Base-by-base conservation (phyloP, 2,113 vertebrate species). In the Cisticola juncidis region DNA sequence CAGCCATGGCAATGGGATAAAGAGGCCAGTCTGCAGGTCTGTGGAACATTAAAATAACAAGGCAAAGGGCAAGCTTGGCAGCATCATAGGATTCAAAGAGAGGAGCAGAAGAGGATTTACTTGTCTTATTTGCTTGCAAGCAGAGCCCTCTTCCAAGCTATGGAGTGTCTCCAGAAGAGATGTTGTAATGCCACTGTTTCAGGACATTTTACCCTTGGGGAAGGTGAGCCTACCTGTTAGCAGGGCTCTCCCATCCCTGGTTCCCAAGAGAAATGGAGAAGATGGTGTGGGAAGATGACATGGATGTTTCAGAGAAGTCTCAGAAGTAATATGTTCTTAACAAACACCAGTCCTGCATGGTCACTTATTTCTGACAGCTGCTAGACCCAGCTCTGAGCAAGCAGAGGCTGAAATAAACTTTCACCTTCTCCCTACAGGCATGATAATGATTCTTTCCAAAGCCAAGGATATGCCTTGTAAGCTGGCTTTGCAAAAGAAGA, bases 1-100 rank as follows among this genome's bases (percentile, higher is more conserved):
- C 85, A 93, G 90, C 85, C 92, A 86, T 90, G 74, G 74, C 90
- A 90, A 66, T 94, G 87, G 90, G 89, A 91, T 93, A 83, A 94
- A 88, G 82, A 88, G 92, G 76, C 92, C 78, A 86, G 84, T 77
- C 91, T 95, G 72, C 91, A 81, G 91, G 92, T 83, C 91, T 94
- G 28, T 71, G 94, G 90, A 94, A 80, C 77, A 94, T 88, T 94
- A 56, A 88, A 86, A 79, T 95, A 94, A 83, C 71, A 57, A 92
- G 86, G 68, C 64, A 4, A 71, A 78, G 81, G 85, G 51, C 1
- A 5, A 91, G 60, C 64, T 93, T 90, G 81, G 90, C 57, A 81
- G 77, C 45, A 89, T 87, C 81, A 12, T 13, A 81, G 60, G 90
- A 84, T 92, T 90, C 81, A 78, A 88, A 53, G n/a, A 78, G 88